Evolutionary conservation across 2,888 invertebrate genomes (phyloP), one percentile per base, ranked within the genome.

Genomic region (Harpalus rufipes): DNA sequence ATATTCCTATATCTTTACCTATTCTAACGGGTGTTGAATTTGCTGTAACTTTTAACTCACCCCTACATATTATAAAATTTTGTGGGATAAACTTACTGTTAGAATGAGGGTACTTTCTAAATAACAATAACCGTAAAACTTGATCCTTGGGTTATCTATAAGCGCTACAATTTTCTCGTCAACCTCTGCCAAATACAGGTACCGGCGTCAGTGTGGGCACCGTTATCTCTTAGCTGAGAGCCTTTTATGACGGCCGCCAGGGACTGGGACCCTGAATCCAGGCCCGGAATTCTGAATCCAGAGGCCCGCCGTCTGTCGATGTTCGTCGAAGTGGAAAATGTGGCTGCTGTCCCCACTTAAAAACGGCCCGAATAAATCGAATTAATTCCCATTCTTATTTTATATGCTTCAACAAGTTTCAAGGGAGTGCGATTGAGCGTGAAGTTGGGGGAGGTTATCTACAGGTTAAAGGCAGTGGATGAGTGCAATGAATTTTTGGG

Each of bases 351-450:
- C 39, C 10, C 72, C 41, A 80, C 79, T 63, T 41, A 81, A 81
- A 81, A 63, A 63, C 65, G 61, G 41, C 39, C 18, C 41, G 51
- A 61, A 81, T 81, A 81, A 81, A 81, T 63, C 81, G 65, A 81
- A 81, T 65, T 81, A 63, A 81, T 81, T 81, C 21, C 81, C 41
- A 81, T 81, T 81, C 61, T 81, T 81, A 81, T 81, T 81, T 81
- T 81, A 51, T 44, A 81, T 81, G 81, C 61, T 65, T 81, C 41
- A 63, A 14, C 8, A 44, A 81, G 41, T 81, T 81, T 81, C n/a
- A 81, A 81, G 51, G 44, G 65, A 18, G 7, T 61, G n/a, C 32
- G 63, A 58, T 44, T 63, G 81, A 68, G 68, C 68, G 68, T 68
- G 68, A 68, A 39, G 68, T 32, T n/a, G 32, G 32, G 68, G 14